Evolutionary conservation across 1,140 invertebrate genomes (phyloP).

Genomic region (Cherax destructor): DNA sequence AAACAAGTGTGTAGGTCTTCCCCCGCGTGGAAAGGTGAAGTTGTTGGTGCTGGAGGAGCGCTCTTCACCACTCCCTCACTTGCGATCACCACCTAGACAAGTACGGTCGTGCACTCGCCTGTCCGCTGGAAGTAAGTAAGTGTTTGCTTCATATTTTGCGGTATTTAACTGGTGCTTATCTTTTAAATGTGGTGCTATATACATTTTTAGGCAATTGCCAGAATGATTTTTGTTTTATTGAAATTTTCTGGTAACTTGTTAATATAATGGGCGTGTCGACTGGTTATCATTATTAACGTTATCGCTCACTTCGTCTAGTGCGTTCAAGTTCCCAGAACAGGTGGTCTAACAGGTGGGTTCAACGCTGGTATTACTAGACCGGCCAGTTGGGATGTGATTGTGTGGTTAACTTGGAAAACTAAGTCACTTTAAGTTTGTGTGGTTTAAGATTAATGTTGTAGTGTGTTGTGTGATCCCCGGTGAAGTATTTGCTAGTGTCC

Average conservation of each 20-base stretch:
- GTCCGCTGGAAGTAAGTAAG: constrained; percentile 19
- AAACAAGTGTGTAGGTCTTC: constrained; percentile 22
- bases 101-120: constrained; percentile 1
- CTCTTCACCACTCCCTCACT: constrained; percentile 20
- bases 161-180: too few species aligned
- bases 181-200: too few species aligned
- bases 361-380: too few species aligned
- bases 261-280: constrained; percentile 9
- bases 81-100: constrained; percentile 16
- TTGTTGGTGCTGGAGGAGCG: constrained; percentile 27
- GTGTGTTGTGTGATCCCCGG: too few species aligned
- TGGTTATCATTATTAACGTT: too few species aligned
- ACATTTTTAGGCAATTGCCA: too few species aligned
- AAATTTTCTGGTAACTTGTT: background rate
- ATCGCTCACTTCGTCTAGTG: constrained; percentile 6
- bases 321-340: constrained; percentile 29
- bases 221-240: background rate
- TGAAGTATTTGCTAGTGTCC: too few species aligned
- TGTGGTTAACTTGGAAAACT: too few species aligned
- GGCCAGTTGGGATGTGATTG: too few species aligned
- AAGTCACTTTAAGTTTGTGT: too few species aligned
- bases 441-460: too few species aligned
- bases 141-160: background rate
- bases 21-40: constrained; percentile 18
- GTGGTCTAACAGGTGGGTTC: constrained; percentile 14